Conservation (phyloP, 1,140 invertebrate genomes). For the Cotesia glomerata region DNA sequence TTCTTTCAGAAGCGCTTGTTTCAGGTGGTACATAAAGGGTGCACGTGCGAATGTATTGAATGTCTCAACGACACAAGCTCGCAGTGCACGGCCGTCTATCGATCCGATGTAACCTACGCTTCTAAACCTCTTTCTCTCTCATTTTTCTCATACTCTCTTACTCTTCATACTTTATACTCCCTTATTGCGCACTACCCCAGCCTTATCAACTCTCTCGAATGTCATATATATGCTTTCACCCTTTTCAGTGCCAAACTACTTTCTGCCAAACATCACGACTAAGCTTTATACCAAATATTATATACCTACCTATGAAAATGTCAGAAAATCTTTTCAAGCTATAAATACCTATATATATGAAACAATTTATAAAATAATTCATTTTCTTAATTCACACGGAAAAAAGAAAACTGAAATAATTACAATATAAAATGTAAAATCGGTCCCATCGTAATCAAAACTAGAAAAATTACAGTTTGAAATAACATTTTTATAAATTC, state of each 20-base stretch:
- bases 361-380: too few species aligned
- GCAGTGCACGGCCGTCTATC: slow-evolving; percentile 48
- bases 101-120: slow-evolving; percentile 46
- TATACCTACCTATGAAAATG: slow-evolving; percentile 8
- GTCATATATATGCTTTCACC: not conserved
- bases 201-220: not conserved
- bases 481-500: too few species aligned
- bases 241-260: not conserved
- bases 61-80: slow-evolving; percentile 35
- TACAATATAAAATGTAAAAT: too few species aligned
- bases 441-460: too few species aligned
- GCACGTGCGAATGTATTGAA: slow-evolving; percentile 49
- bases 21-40: slow-evolving; percentile 44
- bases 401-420: too few species aligned
- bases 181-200: slow-evolving; percentile 9
- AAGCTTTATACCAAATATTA: not conserved
- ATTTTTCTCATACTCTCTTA: not conserved
- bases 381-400: too few species aligned
- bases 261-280: not conserved
- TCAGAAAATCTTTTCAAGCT: slow-evolving; percentile 4
- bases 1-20: slow-evolving; percentile 36
- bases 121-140: slow-evolving; percentile 40
- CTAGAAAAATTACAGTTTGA: too few species aligned
- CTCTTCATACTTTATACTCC: slow-evolving; percentile 18
- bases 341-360: not conserved